These are phyloP conservation scores for Graphium colonna DNA, from an alignment of 2,888 invertebrate genomes.

Conservation along the genomic window DNA sequence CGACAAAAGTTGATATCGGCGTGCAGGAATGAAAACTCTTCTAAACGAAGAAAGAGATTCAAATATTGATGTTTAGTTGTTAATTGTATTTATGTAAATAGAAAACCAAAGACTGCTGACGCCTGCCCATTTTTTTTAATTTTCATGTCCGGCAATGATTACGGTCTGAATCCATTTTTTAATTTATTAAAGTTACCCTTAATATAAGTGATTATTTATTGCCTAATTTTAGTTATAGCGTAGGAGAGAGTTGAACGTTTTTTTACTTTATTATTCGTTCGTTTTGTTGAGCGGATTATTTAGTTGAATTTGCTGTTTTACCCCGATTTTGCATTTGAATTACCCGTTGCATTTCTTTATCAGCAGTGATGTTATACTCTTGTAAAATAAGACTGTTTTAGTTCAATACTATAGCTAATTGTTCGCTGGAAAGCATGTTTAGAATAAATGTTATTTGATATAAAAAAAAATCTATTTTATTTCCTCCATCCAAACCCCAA, in stretches of 20 bases:
- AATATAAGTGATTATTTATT: slow-evolving; percentile 72
- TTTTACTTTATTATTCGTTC: slow-evolving; percentile 12
- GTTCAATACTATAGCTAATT: slow-evolving; percentile 72
- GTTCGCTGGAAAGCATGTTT: slow-evolving; percentile 57
- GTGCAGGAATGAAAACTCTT: slow-evolving; percentile 63
- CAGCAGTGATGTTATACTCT: slow-evolving; percentile 69
- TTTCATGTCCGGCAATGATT: slow-evolving; percentile 46
- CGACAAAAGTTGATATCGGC: slow-evolving; percentile 65
- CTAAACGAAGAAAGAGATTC: slow-evolving; percentile 65
- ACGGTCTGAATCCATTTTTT: slow-evolving; percentile 52
- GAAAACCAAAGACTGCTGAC: slow-evolving; percentile 73
- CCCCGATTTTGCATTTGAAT: slow-evolving; percentile 47
- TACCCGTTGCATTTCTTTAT: slow-evolving; percentile 68
- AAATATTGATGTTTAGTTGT: slow-evolving; percentile 8
- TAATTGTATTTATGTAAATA: slow-evolving; percentile 57
- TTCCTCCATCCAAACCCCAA: slow-evolving; percentile 15
- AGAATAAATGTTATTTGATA: slow-evolving; percentile 56
- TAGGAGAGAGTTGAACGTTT: slow-evolving; percentile 26
- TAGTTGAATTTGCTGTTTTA: slow-evolving; percentile 40
- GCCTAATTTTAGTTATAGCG: slow-evolving; percentile 55
- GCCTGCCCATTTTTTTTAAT: slow-evolving; percentile 43
- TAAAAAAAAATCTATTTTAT: slow-evolving; percentile 37
- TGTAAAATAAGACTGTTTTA: slow-evolving; percentile 76
- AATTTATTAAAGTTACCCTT: slow-evolving; percentile 78
- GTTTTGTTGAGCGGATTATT: slow-evolving; percentile 34